Evolutionary conservation across 2,888 invertebrate genomes (phyloP).

Genomic region (Himalopsyche japonica): DNA sequence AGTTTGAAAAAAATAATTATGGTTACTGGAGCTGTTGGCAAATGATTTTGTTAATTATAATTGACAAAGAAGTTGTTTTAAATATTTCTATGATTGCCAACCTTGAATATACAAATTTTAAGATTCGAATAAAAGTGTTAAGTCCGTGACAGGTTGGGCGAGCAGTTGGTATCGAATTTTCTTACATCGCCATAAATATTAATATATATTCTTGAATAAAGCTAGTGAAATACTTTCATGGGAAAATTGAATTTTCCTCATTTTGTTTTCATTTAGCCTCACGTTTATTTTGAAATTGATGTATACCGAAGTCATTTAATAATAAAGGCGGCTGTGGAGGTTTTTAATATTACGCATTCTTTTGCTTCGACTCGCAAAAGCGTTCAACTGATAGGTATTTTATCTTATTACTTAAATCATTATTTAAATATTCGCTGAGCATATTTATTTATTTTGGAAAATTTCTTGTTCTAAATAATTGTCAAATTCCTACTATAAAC

Average conservation of each 20-base stretch:
- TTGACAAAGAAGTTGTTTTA: neutral
- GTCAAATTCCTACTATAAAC: too few relatives aligned
- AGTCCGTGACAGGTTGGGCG: neutral
- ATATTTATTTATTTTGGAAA: too few relatives aligned
- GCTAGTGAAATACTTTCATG: conserved; percentile 1
- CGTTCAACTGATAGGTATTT: neutral
- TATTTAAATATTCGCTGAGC: too few relatives aligned
- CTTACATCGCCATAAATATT: conserved; percentile 8
- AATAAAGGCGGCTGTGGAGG: neutral
- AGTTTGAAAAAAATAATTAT: too few relatives aligned
- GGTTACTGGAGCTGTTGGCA: too few relatives aligned
- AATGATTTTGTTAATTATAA: too few relatives aligned
- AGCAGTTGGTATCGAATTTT: conserved; percentile 1
- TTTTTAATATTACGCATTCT: neutral
- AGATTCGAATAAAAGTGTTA: neutral
- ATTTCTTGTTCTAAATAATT: too few relatives aligned
- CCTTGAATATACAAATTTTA: neutral
- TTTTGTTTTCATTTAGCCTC: neutral
- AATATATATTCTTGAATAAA: neutral
- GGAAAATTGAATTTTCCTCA: conserved; percentile 2
- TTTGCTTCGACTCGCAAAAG: neutral
- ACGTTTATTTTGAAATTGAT: neutral
- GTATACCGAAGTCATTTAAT: neutral
- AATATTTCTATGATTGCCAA: neutral
- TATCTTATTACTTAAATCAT: too few relatives aligned